These are phyloP conservation scores for Campoletis sonorensis DNA, from an alignment of 1,140 invertebrate genomes.

Conservation along the genomic window DNA sequence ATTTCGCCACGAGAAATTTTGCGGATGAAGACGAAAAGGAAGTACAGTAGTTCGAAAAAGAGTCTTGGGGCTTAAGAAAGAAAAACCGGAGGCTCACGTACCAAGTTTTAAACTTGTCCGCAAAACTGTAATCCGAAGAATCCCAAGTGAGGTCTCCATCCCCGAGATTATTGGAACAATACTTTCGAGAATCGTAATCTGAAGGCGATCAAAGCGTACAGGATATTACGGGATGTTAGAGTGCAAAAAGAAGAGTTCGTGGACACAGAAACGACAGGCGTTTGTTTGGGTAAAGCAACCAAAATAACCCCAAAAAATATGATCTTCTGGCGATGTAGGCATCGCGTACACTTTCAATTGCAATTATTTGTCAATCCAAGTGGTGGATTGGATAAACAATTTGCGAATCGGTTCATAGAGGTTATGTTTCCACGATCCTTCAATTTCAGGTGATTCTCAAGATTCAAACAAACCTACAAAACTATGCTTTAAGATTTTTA, in stretches of 20 bases:
- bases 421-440: too few species aligned
- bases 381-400: too few species aligned
- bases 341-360: too few species aligned
- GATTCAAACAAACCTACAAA: too few species aligned
- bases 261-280: slow-evolving; percentile 5
- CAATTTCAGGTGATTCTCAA: too few species aligned
- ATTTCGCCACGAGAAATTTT: too few species aligned
- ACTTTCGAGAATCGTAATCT: background rate
- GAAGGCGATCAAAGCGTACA: slow-evolving; percentile 7
- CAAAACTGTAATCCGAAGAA: background rate
- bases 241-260: background rate
- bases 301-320: background rate
- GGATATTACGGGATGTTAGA: slow-evolving; percentile 5
- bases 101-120: background rate
- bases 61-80: background rate
- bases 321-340: background rate
- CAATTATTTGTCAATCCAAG: too few species aligned
- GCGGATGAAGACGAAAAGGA: too few species aligned
- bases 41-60: too few species aligned
- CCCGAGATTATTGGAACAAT: slow-evolving; percentile 8
- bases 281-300: slow-evolving; percentile 3
- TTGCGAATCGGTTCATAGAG: too few species aligned
- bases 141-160: background rate
- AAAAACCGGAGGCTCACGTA: background rate
- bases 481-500: too few species aligned